A percentile compares a stretch with the other conserved stretches of the same genome.
Evolutionary conservation across 2,113 vertebrate species (phyloP).

Genomic region (Peucedramus taeniatus): DNA sequence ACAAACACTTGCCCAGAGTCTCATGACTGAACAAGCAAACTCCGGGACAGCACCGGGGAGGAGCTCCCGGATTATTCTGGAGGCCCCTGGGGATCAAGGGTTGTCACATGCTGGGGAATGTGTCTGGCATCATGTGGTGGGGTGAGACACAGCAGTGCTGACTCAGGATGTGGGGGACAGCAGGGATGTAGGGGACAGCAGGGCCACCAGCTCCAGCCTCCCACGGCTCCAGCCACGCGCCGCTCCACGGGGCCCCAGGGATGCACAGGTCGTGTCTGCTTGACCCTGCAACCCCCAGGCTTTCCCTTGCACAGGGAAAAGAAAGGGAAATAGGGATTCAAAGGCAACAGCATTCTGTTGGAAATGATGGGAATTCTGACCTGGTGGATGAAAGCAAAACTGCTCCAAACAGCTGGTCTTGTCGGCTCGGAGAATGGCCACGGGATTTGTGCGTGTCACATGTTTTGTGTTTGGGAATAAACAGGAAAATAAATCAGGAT

Average conservation of each 20-base stretch:
- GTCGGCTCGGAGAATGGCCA: background rate
- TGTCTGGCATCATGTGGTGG: background rate
- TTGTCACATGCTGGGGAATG: conserved; percentile 30
- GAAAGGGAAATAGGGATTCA: background rate
- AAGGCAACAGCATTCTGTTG: background rate
- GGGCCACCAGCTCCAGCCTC: background rate
- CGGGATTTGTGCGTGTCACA: background rate
- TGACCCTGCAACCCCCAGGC: background rate
- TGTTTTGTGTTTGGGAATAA: background rate
- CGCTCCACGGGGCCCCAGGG: background rate
- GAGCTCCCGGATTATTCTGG: background rate
- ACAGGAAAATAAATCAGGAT: background rate
- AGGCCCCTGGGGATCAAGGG: background rate
- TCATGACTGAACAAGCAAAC: conserved; percentile 18
- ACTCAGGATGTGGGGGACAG: background rate
- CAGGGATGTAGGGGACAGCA: background rate
- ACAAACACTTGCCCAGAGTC: conserved; percentile 8
- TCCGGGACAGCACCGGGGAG: conserved; percentile 1
- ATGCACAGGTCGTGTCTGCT: background rate
- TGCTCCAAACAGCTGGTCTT: background rate
- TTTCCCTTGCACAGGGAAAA: background rate
- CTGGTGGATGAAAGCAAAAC: background rate
- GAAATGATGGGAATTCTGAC: background rate
- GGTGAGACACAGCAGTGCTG: conserved; percentile 28
- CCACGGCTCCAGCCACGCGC: background rate